Percentiles rank a stretch among this genome's conserved stretches.
Conservation (phyloP, 2,888 invertebrate species). For the Maniola hyperantus region DNA sequence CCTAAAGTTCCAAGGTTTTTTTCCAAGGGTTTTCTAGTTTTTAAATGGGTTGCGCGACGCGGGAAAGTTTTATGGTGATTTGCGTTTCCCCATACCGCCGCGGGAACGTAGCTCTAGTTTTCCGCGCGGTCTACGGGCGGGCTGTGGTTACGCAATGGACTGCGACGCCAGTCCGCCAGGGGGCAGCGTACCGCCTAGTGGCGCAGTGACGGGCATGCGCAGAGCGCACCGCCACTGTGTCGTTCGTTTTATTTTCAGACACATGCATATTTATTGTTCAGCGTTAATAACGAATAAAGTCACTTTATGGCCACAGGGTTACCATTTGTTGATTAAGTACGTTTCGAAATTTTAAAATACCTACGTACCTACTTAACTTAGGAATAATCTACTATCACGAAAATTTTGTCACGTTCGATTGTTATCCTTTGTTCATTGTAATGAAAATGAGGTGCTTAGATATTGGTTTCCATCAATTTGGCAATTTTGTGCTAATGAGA, state of each 20-base stretch:
- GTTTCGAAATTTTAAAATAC: not conserved
- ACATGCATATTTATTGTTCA: conserved; percentile 37
- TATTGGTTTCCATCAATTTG: conserved; percentile 25
- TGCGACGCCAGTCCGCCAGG: conserved; percentile 77
- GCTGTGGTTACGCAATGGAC: conserved; percentile 80
- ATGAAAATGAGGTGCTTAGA: conserved; percentile 12
- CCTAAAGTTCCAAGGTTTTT: conserved; percentile 1
- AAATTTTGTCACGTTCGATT: not conserved
- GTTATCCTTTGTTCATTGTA: conserved; percentile 28
- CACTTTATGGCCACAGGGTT: conserved; percentile 11
- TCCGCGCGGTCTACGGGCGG: conserved; percentile 71
- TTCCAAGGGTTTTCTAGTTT: not conserved
- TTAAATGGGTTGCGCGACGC: conserved; percentile 56
- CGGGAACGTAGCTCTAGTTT: conserved; percentile 73
- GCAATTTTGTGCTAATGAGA: conserved; percentile 12
- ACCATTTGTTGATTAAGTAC: conserved; percentile 14
- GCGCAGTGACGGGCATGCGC: conserved; percentile 82
- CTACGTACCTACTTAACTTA: not conserved
- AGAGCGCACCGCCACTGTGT: conserved; percentile 44
- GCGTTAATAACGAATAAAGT: conserved; percentile 34
- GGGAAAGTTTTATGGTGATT: conserved; percentile 74
- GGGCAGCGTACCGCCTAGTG: conserved; percentile 77
- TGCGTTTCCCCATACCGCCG: conserved; percentile 62
- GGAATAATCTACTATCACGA: not conserved
- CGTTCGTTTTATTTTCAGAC: conserved; percentile 41